phyloP scores from a whole-genome alignment of 2,888 invertebrate species.

The Caradrina clavipalpis region DNA sequence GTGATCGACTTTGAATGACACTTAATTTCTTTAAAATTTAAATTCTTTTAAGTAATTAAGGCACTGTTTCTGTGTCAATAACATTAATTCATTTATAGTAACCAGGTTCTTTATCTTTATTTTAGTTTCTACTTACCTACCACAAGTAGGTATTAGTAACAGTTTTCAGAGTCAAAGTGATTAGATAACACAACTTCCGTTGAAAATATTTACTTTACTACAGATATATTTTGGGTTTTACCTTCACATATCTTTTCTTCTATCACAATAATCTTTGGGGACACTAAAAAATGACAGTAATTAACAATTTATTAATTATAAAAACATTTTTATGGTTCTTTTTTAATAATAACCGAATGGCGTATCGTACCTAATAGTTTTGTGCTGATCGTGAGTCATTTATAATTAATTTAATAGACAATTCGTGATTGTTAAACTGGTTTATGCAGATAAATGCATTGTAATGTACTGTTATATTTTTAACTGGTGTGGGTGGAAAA shows the following conservation, averaged over 20 bases:
- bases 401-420: conserved; percentile 31
- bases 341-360: not conserved
- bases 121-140: conserved; percentile 25
- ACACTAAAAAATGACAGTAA: not conserved
- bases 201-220: conserved; percentile 39
- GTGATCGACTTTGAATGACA: not conserved
- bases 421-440: conserved; percentile 52
- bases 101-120: conserved; percentile 38
- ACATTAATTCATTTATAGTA: conserved; percentile 11
- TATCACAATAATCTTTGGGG: conserved; percentile 3
- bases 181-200: conserved; percentile 47
- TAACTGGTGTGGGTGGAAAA: not conserved
- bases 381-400: conserved; percentile 49
- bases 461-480: conserved; percentile 12
- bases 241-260: conserved; percentile 5
- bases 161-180: conserved; percentile 36
- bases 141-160: not conserved
- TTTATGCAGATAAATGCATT: conserved; percentile 25
- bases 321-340: not conserved
- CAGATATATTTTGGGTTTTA: conserved; percentile 19
- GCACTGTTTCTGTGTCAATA: conserved; percentile 8
- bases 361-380: conserved; percentile 22
- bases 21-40: not conserved
- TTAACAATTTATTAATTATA: not conserved
- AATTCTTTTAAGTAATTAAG: not conserved